phyloP scores from a whole-genome alignment of 2,797 vertebrate genomes.

The Gymnothorax reevesii region DNA sequence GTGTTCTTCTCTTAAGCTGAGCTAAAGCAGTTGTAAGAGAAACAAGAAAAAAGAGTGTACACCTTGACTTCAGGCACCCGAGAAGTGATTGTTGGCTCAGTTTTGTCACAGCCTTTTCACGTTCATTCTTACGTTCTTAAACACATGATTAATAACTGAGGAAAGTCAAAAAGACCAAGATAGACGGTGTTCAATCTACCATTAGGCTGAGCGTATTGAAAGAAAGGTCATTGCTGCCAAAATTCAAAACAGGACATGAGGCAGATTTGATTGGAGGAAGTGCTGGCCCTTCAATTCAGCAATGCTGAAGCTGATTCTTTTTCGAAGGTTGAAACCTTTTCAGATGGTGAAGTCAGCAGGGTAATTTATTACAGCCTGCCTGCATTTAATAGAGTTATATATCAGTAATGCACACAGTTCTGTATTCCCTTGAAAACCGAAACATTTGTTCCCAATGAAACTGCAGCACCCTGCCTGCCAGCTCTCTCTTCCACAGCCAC shows the following conservation, averaged over 20 bases:
- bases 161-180: neutral
- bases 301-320: neutral
- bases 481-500: neutral
- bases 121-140: neutral
- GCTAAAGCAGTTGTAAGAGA: neutral
- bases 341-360: neutral
- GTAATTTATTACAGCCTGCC: neutral
- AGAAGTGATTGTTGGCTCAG: neutral
- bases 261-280: neutral
- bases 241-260: neutral
- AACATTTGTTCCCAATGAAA: conserved; percentile 6
- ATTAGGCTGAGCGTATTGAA: neutral
- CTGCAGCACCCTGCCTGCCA: neutral
- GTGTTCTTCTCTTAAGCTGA: neutral
- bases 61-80: neutral
- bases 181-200: neutral
- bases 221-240: neutral
- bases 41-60: neutral
- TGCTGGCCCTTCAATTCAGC: neutral
- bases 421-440: neutral
- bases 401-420: neutral
- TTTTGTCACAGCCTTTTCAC: neutral
- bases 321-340: neutral
- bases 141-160: neutral
- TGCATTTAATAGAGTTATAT: neutral